Evolutionary conservation across 2,888 invertebrate genomes (phyloP).

Genomic region (Rhingia campestris): DNA sequence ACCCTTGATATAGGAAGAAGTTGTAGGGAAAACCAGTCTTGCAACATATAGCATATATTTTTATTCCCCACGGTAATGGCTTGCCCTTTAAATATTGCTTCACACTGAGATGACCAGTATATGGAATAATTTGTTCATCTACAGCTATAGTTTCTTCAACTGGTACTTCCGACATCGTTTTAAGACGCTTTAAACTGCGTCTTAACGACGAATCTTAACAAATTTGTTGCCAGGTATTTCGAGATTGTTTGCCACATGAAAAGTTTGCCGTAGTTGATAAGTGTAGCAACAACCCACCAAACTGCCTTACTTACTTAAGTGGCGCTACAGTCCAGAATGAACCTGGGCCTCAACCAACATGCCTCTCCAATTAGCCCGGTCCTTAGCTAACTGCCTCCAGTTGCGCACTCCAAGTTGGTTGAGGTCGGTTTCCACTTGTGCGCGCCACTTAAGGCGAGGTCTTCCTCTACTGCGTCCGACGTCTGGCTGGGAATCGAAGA

Average conservation of each 20-base stretch:
- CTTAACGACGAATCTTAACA: not conserved
- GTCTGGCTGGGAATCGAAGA: too few relatives aligned
- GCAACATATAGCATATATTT: not conserved
- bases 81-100: not conserved
- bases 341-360: too few relatives aligned
- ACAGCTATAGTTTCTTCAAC: not conserved
- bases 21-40: not conserved
- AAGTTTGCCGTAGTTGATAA: not conserved
- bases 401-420: too few relatives aligned
- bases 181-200: not conserved
- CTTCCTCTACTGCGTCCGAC: too few relatives aligned
- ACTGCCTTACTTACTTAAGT: too few relatives aligned
- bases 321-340: too few relatives aligned
- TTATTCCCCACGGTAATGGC: not conserved
- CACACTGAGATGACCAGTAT: not conserved
- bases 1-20: not conserved
- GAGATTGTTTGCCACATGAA: not conserved
- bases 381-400: too few relatives aligned
- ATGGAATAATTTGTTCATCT: not conserved
- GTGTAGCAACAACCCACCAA: too few relatives aligned
- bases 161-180: not conserved
- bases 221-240: not conserved
- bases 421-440: too few relatives aligned
- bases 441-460: too few relatives aligned
- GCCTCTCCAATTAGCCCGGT: too few relatives aligned